A percentile compares a stretch with the other conserved stretches of the same genome.
These are phyloP conservation scores for Trachelus troglodyta DNA, from an alignment of 2,888 invertebrate species.

Conservation along the genomic window DNA sequence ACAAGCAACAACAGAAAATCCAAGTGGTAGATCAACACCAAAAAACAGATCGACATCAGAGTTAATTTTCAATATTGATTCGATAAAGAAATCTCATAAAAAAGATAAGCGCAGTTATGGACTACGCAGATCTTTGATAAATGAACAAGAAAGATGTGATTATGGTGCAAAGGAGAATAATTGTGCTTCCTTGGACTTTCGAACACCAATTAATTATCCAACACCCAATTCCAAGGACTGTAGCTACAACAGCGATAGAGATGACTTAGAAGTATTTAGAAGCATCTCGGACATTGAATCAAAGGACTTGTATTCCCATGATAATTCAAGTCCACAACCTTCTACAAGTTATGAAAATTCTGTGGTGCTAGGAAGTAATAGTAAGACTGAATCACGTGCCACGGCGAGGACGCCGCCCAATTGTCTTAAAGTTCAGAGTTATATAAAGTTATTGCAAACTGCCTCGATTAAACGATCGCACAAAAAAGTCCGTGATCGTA, in stretches of 20 bases:
- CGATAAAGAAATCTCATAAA: conserved; percentile 58
- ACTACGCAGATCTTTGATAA: conserved; percentile 5
- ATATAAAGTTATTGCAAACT: conserved; percentile 43
- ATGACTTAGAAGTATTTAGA: conserved; percentile 7
- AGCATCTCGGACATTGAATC: conserved; percentile 7
- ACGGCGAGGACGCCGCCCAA: conserved; percentile 51
- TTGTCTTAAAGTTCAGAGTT: conserved; percentile 39
- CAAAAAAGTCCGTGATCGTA: conserved; percentile 46
- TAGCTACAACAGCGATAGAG: conserved; percentile 19
- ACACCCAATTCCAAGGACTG: conserved; percentile 11
- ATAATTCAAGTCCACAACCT: conserved; percentile 27
- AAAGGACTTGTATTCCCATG: conserved; percentile 9
- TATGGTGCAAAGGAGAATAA: conserved; percentile 5
- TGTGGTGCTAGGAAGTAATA: not conserved
- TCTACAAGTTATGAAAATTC: conserved; percentile 30
- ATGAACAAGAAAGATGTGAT: conserved; percentile 7
- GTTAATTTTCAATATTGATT: conserved; percentile 45
- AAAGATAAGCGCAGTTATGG: conserved; percentile 49
- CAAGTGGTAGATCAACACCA: conserved; percentile 47
- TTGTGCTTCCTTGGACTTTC: not conserved
- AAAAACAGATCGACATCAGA: conserved; percentile 43
- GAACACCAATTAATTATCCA: conserved; percentile 1
- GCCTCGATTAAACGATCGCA: conserved; percentile 57
- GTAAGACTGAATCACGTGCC: not conserved
- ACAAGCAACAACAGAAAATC: conserved; percentile 12